Conservation (phyloP, 2,888 invertebrate species). For the Rhimphoctona megacephalus region DNA sequence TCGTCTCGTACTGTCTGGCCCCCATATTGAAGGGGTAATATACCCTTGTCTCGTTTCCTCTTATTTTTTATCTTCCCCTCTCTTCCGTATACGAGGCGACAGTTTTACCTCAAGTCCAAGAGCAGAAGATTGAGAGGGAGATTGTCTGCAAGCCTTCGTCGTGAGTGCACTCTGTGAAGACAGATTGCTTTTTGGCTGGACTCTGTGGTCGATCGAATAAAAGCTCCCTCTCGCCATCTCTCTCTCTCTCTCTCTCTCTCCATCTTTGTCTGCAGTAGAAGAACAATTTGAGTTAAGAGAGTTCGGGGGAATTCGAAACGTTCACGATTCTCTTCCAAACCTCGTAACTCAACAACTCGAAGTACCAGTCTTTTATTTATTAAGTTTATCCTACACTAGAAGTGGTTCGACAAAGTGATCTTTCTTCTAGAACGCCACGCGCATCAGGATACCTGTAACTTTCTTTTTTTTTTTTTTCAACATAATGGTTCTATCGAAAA, state of each 20-base stretch:
- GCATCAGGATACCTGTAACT: conserved; percentile 1
- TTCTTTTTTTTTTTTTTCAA: background rate
- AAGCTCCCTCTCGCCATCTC: conserved; percentile 22
- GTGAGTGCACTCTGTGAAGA: conserved; percentile 57
- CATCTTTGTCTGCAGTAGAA: conserved; percentile 29
- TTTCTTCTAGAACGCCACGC: background rate
- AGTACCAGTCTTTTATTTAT: conserved; percentile 16
- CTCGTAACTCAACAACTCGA: conserved; percentile 53
- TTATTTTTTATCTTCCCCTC: background rate
- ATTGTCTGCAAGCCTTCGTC: conserved; percentile 53
- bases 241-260: background rate
- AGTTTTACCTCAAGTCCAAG: conserved; percentile 43
- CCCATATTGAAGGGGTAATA: conserved; percentile 31
- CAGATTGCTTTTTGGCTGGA: conserved; percentile 68
- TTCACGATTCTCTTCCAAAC: conserved; percentile 37
- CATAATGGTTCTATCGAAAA: background rate
- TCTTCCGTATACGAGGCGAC: conserved; percentile 26
- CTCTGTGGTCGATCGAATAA: conserved; percentile 66
- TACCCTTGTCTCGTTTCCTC: conserved; percentile 27
- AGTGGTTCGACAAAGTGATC: conserved; percentile 13
- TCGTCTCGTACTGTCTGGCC: conserved; percentile 9
- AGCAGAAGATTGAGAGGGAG: conserved; percentile 13
- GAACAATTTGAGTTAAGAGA: conserved; percentile 68
- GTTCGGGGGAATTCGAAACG: conserved; percentile 62
- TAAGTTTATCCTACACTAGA: conserved; percentile 14